Percentiles rank a stretch among this genome's conserved stretches.
phyloP scores from a whole-genome alignment of 1,140 invertebrate genomes.

The Ceratitis capitata region DNA sequence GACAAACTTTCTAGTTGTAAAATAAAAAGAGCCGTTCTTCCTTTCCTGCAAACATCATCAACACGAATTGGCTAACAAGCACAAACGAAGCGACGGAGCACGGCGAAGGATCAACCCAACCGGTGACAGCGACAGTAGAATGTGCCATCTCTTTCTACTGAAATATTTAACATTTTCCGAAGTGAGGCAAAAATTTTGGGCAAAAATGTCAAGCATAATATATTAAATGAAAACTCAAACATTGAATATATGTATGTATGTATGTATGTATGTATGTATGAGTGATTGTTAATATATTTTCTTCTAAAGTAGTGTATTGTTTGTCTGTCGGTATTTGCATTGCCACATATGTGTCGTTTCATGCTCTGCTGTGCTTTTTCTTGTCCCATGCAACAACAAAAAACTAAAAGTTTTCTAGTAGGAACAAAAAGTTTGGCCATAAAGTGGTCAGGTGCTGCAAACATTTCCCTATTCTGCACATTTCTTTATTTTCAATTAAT shows the following conservation, averaged over 20 bases:
- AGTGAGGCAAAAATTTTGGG: neutral
- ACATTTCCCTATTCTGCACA: no score
- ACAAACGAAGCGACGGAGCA: neutral
- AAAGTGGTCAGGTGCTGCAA: neutral
- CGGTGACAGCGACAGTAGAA: neutral
- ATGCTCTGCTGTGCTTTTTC: neutral
- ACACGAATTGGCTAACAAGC: slow-evolving; percentile 22
- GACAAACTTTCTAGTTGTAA: neutral
- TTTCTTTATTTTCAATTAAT: neutral
- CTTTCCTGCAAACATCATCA: neutral
- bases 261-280: neutral
- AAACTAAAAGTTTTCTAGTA: neutral
- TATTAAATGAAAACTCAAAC: neutral
- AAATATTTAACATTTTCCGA: slow-evolving; percentile 15
- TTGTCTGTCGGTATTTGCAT: no score
- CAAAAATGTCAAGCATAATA: slow-evolving; percentile 4
- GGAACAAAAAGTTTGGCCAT: neutral
- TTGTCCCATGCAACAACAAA: neutral
- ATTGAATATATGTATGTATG: neutral
- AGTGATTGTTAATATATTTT: no score
- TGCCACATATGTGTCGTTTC: neutral
- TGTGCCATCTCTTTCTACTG: neutral
- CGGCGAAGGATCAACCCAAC: neutral
- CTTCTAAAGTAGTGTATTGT: no score
- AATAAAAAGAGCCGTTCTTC: neutral